Conservation (phyloP, 1,140 invertebrate species). For the Pachypsylla venusta region DNA sequence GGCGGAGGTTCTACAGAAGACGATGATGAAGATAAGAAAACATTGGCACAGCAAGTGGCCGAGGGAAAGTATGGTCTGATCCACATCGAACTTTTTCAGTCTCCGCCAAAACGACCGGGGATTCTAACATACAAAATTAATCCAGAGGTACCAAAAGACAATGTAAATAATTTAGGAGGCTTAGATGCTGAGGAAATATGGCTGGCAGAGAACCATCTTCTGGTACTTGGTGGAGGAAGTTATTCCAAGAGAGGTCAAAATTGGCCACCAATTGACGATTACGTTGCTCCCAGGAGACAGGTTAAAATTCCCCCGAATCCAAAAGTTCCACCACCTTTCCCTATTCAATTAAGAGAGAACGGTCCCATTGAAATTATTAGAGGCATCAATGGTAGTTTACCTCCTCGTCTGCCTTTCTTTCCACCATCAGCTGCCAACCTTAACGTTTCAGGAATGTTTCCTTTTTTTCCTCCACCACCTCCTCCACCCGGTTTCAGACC, state of each 20-base stretch:
- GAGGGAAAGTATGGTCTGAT: constrained; percentile 80
- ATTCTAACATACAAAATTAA: constrained; percentile 63
- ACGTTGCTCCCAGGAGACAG: constrained; percentile 58
- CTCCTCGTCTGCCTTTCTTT: constrained; percentile 25
- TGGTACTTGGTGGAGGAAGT: constrained; percentile 56
- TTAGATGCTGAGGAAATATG: constrained; percentile 71
- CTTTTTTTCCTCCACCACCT: constrained; percentile 35
- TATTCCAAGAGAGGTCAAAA: constrained; percentile 29
- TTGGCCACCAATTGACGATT: constrained; percentile 69
- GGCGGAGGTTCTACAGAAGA: constrained; percentile 26
- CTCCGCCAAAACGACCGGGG: constrained; percentile 50
- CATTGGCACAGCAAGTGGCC: constrained; percentile 64
- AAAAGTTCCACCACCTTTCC: constrained; percentile 73
- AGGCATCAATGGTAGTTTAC: constrained; percentile 27
- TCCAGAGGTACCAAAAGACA: constrained; percentile 60
- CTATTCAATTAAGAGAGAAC: constrained; percentile 60
- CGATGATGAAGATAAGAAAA: constrained; percentile 61
- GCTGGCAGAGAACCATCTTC: constrained; percentile 71
- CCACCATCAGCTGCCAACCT: constrained; percentile 26
- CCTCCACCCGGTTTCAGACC: constrained; percentile 35
- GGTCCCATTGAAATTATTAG: constrained; percentile 61
- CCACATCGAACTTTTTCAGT: constrained; percentile 61
- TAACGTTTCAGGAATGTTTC: constrained; percentile 32
- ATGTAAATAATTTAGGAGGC: constrained; percentile 58
- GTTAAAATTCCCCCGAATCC: constrained; percentile 58